phyloP scores from a whole-genome alignment of 2,113 vertebrate genomes.

The Tauraco erythrolophus region DNA sequence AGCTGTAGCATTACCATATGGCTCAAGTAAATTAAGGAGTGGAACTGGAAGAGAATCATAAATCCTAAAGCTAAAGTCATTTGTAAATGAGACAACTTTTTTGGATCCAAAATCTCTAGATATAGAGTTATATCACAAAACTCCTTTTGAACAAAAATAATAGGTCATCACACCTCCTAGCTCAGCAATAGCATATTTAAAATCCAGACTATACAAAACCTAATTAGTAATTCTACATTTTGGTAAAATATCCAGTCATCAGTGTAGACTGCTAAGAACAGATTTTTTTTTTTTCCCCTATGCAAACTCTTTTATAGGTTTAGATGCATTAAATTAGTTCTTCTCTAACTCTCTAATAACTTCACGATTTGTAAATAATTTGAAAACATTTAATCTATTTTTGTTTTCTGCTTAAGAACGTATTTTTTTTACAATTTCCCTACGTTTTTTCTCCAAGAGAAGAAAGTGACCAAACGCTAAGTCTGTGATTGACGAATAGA shows the following conservation, averaged over 20 bases:
- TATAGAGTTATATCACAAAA: not conserved
- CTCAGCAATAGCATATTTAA: not conserved
- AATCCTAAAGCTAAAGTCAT: not conserved
- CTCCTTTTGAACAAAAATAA: not conserved
- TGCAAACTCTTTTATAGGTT: not conserved
- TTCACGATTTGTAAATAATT: not conserved
- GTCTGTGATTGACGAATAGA: not conserved
- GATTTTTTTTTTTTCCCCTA: rapidly evolving
- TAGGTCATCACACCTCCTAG: not conserved
- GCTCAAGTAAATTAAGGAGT: not conserved
- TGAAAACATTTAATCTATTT: not conserved
- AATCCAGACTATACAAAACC: not conserved
- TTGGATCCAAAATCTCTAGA: not conserved
- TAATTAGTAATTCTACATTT: not conserved
- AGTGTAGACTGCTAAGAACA: not conserved
- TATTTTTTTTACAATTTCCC: not conserved
- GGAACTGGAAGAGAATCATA: not conserved
- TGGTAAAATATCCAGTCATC: not conserved
- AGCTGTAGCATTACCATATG: not conserved
- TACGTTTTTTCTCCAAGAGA: not conserved
- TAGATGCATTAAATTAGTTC: not conserved
- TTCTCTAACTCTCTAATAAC: not conserved
- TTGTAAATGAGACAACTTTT: not conserved
- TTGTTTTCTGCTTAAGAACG: not conserved
- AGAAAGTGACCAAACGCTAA: not conserved